Conservation (phyloP, 2,888 invertebrate species). For the Achlya flavicornis region DNA sequence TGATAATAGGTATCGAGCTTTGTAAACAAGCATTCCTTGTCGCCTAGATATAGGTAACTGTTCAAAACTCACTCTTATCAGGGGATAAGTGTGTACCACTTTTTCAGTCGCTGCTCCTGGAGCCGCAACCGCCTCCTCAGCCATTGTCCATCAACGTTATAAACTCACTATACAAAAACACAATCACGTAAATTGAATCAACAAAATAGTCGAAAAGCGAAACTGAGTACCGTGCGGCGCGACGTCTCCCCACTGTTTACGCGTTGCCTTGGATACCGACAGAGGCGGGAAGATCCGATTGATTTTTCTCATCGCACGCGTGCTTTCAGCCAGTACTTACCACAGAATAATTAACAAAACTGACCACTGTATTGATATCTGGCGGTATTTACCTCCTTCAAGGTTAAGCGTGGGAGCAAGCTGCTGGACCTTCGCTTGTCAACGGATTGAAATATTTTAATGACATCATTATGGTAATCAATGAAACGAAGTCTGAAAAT, state of each 20-base stretch:
- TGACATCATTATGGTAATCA: constrained; percentile 14
- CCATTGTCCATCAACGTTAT: constrained; percentile 57
- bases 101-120: constrained; percentile 84
- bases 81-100: constrained; percentile 91
- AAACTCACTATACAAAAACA: constrained; percentile 26
- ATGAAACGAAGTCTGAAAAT: not conserved
- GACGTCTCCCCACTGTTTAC: constrained; percentile 78
- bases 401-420: constrained; percentile 40
- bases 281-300: constrained; percentile 75
- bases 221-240: constrained; percentile 47
- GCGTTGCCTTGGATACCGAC: constrained; percentile 78
- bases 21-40: not conserved
- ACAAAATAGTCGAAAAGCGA: constrained; percentile 34
- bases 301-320: constrained; percentile 71
- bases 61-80: constrained; percentile 88
- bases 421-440: constrained; percentile 16
- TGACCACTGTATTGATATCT: constrained; percentile 33
- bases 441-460: not conserved
- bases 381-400: constrained; percentile 32
- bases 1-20: not conserved
- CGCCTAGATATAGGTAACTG: not conserved
- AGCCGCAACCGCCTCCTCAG: constrained; percentile 59
- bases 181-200: constrained; percentile 27
- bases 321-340: constrained; percentile 40
- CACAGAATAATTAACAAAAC: too few species aligned